These are phyloP conservation scores for Sebastes schlegelii DNA, from an alignment of 2,113 vertebrate genomes.

Conservation along the genomic window DNA sequence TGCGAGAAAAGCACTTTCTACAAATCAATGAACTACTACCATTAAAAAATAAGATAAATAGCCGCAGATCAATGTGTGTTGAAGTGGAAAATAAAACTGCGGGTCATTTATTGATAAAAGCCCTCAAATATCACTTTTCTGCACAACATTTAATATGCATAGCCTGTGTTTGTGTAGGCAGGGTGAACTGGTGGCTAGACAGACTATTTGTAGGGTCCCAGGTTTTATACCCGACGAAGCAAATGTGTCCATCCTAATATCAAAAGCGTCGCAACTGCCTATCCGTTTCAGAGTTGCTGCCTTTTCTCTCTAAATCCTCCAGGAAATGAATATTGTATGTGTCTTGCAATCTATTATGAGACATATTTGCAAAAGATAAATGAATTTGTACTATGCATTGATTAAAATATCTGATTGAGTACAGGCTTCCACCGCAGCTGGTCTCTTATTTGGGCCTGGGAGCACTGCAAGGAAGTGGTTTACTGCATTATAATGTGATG, in stretches of 20 bases:
- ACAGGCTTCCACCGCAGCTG: constrained; percentile 28
- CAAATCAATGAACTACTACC: constrained; percentile 6
- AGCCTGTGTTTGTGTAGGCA: not conserved
- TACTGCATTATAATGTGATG: constrained; percentile 59
- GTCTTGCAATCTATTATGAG: not conserved
- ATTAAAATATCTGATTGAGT: constrained; percentile 21
- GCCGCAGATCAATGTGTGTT: constrained; percentile 17
- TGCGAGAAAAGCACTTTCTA: constrained; percentile 3
- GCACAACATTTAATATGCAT: not conserved
- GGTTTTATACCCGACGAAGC: not conserved
- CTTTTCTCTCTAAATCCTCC: not conserved
- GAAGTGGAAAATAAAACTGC: constrained; percentile 30
- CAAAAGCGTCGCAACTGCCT: not conserved
- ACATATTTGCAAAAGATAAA: constrained; percentile 1
- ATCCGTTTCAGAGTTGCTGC: not conserved
- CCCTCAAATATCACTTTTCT: not conserved
- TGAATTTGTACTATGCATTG: not conserved
- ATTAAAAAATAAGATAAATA: constrained; percentile 33
- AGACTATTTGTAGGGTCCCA: not conserved
- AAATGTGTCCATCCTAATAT: not conserved
- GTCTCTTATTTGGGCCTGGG: constrained; percentile 29
- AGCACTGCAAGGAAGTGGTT: constrained; percentile 41
- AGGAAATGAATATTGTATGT: not conserved
- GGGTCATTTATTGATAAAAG: constrained; percentile 37
- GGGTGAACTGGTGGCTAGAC: not conserved